phyloP scores from a whole-genome alignment of 2,113 vertebrate species.

The Crotalus viridis region DNA sequence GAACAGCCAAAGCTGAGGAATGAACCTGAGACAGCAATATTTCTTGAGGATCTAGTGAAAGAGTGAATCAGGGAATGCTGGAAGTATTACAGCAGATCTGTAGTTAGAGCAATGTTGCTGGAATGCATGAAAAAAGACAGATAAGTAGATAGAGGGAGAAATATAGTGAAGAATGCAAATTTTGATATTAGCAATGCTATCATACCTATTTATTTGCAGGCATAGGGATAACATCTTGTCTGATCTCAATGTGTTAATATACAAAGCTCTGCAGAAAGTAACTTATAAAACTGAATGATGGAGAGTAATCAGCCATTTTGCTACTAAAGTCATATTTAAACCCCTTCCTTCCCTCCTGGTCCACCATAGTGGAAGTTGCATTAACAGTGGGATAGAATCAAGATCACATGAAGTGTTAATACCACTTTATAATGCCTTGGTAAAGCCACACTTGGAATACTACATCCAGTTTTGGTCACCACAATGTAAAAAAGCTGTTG shows the following conservation, averaged over 20 bases:
- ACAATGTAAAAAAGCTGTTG: too few relatives aligned
- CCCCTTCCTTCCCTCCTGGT: background rate
- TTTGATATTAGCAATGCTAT: background rate
- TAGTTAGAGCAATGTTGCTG: background rate
- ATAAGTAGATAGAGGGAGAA: too few relatives aligned
- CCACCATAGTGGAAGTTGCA: background rate
- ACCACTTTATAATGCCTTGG: too few relatives aligned
- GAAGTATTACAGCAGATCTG: background rate
- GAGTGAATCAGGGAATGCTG: background rate
- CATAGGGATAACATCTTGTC: background rate
- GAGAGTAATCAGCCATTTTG: background rate
- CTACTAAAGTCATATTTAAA: background rate
- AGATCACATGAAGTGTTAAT: too few relatives aligned
- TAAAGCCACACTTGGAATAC: too few relatives aligned
- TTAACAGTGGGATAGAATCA: too few relatives aligned
- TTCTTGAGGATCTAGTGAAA: background rate
- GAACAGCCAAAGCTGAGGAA: background rate
- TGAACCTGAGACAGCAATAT: background rate
- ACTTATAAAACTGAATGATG: background rate
- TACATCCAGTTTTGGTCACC: too few relatives aligned
- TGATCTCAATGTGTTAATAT: background rate
- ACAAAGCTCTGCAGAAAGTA: background rate
- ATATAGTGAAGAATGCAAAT: background rate
- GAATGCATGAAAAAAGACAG: background rate
- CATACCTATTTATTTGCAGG: background rate